Evolutionary conservation across 1,140 invertebrate species (phyloP), one percentile per base, ranked within the genome.

Genomic region (Drosophila subobscura): DNA sequence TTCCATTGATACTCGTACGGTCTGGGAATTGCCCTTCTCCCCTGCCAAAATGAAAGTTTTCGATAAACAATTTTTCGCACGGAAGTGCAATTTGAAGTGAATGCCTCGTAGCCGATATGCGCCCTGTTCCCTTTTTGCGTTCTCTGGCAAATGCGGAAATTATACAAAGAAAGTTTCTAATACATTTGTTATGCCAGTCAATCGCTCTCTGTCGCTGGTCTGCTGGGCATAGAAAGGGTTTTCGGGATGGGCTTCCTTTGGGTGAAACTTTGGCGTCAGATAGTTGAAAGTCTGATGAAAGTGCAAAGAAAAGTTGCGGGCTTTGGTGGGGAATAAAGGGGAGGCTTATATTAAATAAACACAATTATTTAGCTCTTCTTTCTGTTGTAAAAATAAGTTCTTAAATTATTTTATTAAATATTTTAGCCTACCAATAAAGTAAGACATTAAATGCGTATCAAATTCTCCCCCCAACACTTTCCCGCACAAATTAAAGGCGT

Each of bases 11-110:
- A 76, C 56, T 49, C 20, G 54, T 45, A 45, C 14, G 20, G 22
- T 7, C 5, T 14, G 12, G 25, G 41, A 10, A 60, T 16, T 8
- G 16, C 16, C 1, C 16, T 20, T 1, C 16, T 20, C 16, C 16
- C 16, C 16, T 20, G 0, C 0, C 16, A 46, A 49, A 65, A 53
- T 44, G 59, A 83, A 89, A 88, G 55, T 89, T 88, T 89, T 64
- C 78, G 83, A 88, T 88, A 88, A 88, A 83, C 84, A 83, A 88
- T 88, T 88, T 88, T 89, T 88, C 83, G 83, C 83, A 88, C 83
- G 83, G 83, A 88, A 88, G 83, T 88, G 84, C 83, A 88, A 89
- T 88, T 88, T 88, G 64, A 88, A 76, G 73, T 86, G 81, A 80
- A 84, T 84, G 61, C 70, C 77, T 63, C 55, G 56, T 47, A 57